These are phyloP conservation scores for Micoletzkya japonica DNA, from an alignment of 2,888 invertebrate species.

Conservation along the genomic window DNA sequence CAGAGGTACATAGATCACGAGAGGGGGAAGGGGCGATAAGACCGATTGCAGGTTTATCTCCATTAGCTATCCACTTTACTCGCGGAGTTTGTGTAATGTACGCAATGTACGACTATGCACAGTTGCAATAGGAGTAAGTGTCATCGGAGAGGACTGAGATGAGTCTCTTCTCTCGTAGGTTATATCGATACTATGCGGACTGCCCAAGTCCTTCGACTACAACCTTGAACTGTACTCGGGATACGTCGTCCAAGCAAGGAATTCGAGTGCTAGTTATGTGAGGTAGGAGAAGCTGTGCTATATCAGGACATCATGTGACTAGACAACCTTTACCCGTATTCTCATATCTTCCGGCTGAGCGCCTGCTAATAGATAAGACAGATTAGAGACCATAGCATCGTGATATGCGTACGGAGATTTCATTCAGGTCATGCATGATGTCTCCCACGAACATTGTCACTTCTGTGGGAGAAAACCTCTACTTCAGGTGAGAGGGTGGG, in stretches of 20 bases:
- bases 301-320: too few relatives aligned
- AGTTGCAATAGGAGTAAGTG: slow-evolving; percentile 74
- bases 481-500: slow-evolving; percentile 71
- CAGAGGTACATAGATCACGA: slow-evolving; percentile 76
- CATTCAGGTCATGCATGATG: slow-evolving; percentile 53
- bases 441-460: slow-evolving; percentile 48
- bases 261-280: too few relatives aligned
- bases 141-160: neutral
- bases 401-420: too few relatives aligned
- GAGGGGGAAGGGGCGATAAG: neutral
- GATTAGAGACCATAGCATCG: too few relatives aligned
- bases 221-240: slow-evolving; percentile 69
- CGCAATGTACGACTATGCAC: slow-evolving; percentile 74
- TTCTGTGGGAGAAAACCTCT: slow-evolving; percentile 70
- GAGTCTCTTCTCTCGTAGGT: slow-evolving; percentile 30
- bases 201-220: slow-evolving; percentile 81
- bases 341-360: too few relatives aligned
- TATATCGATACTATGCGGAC: slow-evolving; percentile 80
- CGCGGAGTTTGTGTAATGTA: slow-evolving; percentile 76
- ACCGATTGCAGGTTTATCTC: slow-evolving; percentile 75
- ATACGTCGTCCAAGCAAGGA: slow-evolving; percentile 72
- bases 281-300: too few relatives aligned
- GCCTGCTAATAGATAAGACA: neutral
- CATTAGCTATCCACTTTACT: slow-evolving; percentile 87
- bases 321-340: too few relatives aligned